These are phyloP conservation scores for Dorcus hopei DNA, from an alignment of 2,888 invertebrate genomes.

Conservation along the genomic window DNA sequence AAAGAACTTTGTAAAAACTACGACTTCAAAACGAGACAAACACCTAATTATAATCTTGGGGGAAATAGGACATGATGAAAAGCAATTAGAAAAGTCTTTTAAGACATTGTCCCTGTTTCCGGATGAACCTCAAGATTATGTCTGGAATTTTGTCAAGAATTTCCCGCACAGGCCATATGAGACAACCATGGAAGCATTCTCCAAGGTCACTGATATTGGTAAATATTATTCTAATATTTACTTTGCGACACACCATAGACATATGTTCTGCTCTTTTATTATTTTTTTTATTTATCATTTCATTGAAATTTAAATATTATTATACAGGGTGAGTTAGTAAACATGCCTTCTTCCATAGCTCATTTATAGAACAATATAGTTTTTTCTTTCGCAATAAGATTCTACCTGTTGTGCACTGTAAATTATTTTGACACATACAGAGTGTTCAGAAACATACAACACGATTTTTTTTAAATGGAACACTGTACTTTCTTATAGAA, in stretches of 20 bases:
- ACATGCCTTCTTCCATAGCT: no score
- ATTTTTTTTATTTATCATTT: no score
- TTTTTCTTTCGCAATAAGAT: no score
- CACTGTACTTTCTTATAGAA: no score
- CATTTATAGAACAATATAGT: no score
- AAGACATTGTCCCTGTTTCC: conserved; percentile 81
- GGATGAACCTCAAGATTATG: conserved; percentile 64
- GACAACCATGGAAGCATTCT: conserved; percentile 80
- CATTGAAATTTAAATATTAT: no score
- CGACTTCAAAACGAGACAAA: conserved; percentile 69
- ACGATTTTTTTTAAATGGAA: no score
- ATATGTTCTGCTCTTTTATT: not conserved
- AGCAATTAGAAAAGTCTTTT: conserved; percentile 78
- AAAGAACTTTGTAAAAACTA: conserved; percentile 62
- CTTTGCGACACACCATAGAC: not conserved
- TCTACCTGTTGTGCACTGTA: no score
- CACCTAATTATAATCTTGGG: conserved; percentile 70
- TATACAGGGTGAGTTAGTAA: no score
- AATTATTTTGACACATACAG: no score
- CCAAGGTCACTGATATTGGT: conserved; percentile 79
- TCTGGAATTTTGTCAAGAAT: conserved; percentile 62
- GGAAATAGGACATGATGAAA: conserved; percentile 61
- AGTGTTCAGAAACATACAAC: no score
- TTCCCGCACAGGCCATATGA: conserved; percentile 72
- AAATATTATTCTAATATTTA: conserved; percentile 36